These are phyloP conservation scores for Ginglymostoma cirratum DNA, from an alignment of 2,113 vertebrate species.

Conservation along the genomic window DNA sequence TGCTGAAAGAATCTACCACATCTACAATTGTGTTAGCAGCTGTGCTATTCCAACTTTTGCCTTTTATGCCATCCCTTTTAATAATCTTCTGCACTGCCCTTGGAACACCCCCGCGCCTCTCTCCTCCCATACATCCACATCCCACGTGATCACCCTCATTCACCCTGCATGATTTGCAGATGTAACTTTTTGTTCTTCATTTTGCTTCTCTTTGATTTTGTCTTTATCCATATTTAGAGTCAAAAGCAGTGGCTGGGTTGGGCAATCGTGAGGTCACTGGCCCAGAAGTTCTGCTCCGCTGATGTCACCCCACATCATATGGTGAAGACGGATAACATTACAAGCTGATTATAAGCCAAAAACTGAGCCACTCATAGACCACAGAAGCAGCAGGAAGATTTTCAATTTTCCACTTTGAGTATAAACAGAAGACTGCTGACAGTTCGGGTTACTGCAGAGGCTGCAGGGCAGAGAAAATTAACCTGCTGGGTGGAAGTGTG, in stretches of 20 bases:
- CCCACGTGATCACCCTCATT: neutral
- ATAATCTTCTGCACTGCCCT: neutral
- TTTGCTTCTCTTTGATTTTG: neutral
- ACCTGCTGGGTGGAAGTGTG: neutral
- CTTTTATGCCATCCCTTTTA: neutral
- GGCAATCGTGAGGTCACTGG: neutral
- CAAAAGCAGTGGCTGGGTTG: neutral
- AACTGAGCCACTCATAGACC: neutral
- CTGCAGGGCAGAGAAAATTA: neutral
- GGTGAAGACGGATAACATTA: neutral
- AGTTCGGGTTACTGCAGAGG: neutral
- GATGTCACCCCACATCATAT: neutral
- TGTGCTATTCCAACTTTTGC: neutral
- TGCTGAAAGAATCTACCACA: no score
- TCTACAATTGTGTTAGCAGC: neutral
- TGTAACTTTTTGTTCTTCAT: neutral
- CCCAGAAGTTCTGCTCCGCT: neutral
- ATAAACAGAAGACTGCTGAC: neutral
- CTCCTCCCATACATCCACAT: no score
- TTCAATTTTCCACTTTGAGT: neutral
- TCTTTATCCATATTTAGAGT: neutral
- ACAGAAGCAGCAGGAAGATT: neutral
- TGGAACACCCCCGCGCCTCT: neutral
- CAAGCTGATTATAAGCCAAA: neutral
- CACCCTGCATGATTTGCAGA: neutral